These are phyloP conservation scores for Marcusenius ussheri DNA, from an alignment of 2,113 vertebrate species.

Conservation along the genomic window DNA sequence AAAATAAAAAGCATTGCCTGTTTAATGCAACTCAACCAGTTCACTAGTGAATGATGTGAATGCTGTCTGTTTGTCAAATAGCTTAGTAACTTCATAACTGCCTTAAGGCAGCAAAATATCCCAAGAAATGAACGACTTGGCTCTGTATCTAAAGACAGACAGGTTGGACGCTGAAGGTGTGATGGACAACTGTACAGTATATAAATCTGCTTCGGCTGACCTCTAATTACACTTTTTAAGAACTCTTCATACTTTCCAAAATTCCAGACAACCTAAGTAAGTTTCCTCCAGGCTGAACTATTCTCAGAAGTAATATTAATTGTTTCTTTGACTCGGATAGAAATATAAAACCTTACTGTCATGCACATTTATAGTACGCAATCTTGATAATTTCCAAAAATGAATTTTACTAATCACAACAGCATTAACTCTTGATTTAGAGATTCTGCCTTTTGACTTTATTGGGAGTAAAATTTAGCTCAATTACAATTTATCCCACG, in stretches of 20 bases:
- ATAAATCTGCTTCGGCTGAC: neutral
- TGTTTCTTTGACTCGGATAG: neutral
- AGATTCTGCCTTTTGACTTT: neutral
- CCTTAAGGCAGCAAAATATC: neutral
- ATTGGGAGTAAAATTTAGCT: neutral
- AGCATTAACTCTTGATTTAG: neutral
- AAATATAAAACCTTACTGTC: neutral
- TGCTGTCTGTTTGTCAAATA: neutral
- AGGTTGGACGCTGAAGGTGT: neutral
- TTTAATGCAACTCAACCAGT: neutral
- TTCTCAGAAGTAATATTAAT: neutral
- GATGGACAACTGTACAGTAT: neutral
- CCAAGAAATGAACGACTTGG: neutral
- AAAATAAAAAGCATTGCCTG: slow-evolving; percentile 14
- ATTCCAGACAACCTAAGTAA: neutral
- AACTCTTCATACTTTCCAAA: neutral
- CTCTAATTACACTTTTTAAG: neutral
- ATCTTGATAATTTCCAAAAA: neutral
- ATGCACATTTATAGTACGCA: neutral
- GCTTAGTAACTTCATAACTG: neutral
- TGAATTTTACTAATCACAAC: neutral
- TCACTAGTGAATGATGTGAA: neutral
- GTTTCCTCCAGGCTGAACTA: neutral
- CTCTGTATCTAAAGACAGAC: neutral
- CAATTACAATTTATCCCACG: neutral